These are phyloP conservation scores for Australoheros scitulus DNA, from an alignment of 2,113 vertebrate species.

Conservation along the genomic window DNA sequence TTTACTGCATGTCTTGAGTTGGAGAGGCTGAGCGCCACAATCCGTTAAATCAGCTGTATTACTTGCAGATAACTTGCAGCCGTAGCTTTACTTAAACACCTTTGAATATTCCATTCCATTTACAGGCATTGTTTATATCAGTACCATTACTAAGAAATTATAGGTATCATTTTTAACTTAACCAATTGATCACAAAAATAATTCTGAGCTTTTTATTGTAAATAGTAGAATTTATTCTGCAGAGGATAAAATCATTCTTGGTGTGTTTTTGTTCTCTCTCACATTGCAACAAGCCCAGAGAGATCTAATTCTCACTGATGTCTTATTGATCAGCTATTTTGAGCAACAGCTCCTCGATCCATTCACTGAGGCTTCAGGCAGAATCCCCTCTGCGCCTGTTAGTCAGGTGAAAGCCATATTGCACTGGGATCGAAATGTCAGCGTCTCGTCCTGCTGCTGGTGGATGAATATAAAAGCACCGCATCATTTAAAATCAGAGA, in stretches of 20 bases:
- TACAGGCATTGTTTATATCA: rapidly evolving
- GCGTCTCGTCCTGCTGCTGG: background rate
- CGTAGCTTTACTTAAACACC: background rate
- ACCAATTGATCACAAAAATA: background rate
- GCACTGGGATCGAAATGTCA: conserved; percentile 22
- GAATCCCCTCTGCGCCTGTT: conserved; percentile 35
- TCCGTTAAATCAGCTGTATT: background rate
- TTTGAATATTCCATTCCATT: background rate
- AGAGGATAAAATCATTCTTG: background rate
- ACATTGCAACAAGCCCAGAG: background rate
- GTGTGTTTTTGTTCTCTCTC: conserved; percentile 4
- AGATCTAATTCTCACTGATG: conserved; percentile 36
- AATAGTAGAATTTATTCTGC: background rate
- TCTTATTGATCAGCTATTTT: conserved; percentile 29
- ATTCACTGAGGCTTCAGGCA: conserved; percentile 26
- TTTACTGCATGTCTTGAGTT: background rate
- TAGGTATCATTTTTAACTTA: background rate
- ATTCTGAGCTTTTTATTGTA: background rate
- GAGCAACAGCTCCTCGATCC: conserved; percentile 40
- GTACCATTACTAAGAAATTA: background rate
- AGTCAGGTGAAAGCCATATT: conserved; percentile 40
- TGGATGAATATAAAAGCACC: background rate
- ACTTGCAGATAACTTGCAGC: background rate
- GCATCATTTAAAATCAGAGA: conserved; percentile 15
- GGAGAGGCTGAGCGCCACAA: background rate